Conservation (phyloP, 2,797 vertebrate species). For the Rhyacichthys aspro region DNA sequence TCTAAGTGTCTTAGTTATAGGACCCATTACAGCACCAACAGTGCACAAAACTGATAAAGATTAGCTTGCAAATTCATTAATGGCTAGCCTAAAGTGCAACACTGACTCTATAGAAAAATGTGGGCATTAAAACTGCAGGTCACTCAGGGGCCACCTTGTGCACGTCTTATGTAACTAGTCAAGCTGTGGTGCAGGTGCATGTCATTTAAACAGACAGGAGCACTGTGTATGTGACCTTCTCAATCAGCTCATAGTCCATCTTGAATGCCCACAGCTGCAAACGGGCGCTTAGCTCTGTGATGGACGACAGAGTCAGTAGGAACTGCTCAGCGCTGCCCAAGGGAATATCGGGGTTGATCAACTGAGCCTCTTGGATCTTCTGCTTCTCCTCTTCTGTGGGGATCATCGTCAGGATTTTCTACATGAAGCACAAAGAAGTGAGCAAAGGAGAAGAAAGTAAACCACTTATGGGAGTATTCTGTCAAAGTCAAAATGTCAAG, state of each 20-base stretch:
- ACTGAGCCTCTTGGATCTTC: slow-evolving; percentile 96
- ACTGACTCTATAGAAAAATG: background rate
- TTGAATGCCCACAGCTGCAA: slow-evolving; percentile 99
- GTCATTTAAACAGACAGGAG: slow-evolving; percentile 16
- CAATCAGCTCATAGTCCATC: slow-evolving; percentile 95
- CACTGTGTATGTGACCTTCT: slow-evolving; percentile 85
- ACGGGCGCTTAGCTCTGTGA: slow-evolving; percentile 93
- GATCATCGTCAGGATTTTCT: slow-evolving; percentile 99
- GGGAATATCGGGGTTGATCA: slow-evolving; percentile 91
- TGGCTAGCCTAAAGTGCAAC: too few relatives aligned
- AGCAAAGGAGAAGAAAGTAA: slow-evolving; percentile 19
- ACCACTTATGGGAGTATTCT: slow-evolving; percentile 20
- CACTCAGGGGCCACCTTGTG: background rate
- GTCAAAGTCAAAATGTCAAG: slow-evolving; percentile 33
- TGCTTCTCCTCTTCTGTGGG: slow-evolving; percentile 97
- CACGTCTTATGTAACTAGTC: background rate
- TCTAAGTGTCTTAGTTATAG: too few relatives aligned
- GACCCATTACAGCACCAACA: too few relatives aligned
- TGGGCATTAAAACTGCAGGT: background rate
- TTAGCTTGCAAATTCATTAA: background rate
- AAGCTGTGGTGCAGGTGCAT: slow-evolving; percentile 8
- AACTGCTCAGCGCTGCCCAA: slow-evolving; percentile 95
- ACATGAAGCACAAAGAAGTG: slow-evolving; percentile 22
- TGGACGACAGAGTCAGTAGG: slow-evolving; percentile 94
- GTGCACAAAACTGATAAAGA: too few relatives aligned